phyloP scores from a whole-genome alignment of 2,888 invertebrate species.

The Oscheius onirici region DNA sequence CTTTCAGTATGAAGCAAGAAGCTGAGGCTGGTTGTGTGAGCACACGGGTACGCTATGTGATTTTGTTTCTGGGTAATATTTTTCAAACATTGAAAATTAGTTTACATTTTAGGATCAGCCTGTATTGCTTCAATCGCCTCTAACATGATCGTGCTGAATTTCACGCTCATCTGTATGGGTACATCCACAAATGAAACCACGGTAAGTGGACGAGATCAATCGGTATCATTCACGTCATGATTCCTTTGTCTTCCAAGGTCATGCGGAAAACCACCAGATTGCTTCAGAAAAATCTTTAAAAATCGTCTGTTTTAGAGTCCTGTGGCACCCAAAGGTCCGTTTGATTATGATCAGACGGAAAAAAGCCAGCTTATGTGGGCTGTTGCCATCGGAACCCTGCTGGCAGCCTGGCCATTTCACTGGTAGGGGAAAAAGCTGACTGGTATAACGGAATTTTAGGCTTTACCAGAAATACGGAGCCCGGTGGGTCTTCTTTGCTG shows the following conservation, averaged over 20 bases:
- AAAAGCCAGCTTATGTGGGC: slow-evolving; percentile 62
- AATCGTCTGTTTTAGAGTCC: slow-evolving; percentile 1
- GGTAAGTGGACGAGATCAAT: slow-evolving; percentile 4
- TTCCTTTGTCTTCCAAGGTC: neutral
- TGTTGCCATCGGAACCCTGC: slow-evolving; percentile 57
- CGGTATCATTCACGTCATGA: neutral
- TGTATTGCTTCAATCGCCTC: slow-evolving; percentile 63
- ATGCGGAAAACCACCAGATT: neutral
- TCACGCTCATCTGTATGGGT: slow-evolving; percentile 67
- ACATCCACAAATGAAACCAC: slow-evolving; percentile 22
- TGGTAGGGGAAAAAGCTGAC: slow-evolving; percentile 30
- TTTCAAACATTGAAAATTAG: neutral
- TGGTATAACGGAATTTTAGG: neutral
- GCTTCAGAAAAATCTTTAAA: neutral
- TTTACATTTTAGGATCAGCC: slow-evolving; percentile 43
- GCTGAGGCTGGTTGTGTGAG: slow-evolving; percentile 32
- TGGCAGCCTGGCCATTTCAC: slow-evolving; percentile 62
- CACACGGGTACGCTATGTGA: slow-evolving; percentile 48
- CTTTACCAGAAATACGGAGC: slow-evolving; percentile 64
- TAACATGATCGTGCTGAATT: slow-evolving; percentile 66
- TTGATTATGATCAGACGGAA: slow-evolving; percentile 46
- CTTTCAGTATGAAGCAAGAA: slow-evolving; percentile 8
- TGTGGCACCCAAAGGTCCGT: slow-evolving; percentile 22
- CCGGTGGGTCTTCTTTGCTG: slow-evolving; percentile 58
- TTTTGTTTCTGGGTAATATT: slow-evolving; percentile 49